phyloP scores from a whole-genome alignment of 2,797 vertebrate genomes.

The Hydrocynus forskahlii region DNA sequence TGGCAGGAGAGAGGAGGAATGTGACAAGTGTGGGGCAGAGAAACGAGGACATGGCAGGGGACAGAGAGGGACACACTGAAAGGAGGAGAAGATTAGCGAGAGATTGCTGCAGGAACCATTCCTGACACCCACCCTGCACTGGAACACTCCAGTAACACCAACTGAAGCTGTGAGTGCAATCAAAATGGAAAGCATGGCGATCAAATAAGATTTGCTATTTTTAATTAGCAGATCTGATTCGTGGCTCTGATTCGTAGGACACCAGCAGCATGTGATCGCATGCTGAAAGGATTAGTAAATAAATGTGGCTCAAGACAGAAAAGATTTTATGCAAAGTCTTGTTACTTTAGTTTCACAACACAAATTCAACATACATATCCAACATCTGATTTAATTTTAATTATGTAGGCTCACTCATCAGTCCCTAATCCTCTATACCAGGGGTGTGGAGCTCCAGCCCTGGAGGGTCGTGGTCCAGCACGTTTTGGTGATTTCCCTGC shows the following conservation, averaged over 20 bases:
- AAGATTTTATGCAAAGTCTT: neutral
- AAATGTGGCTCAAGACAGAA: neutral
- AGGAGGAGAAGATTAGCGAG: neutral
- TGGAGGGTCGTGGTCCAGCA: no score
- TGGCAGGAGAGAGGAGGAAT: neutral
- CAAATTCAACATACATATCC: no score
- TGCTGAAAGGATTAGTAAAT: no score
- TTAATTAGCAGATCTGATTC: neutral
- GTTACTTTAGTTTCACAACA: no score
- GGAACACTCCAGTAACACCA: neutral
- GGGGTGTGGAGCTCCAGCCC: no score
- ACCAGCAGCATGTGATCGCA: neutral
- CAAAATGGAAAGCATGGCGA: neutral
- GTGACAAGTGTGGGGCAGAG: neutral
- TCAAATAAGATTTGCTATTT: neutral
- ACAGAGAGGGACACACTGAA: neutral
- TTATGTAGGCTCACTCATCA: no score
- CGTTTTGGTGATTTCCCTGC: no score
- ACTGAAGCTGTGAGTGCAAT: neutral
- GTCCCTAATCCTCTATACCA: no score
- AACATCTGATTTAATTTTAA: no score
- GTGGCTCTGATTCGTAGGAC: neutral
- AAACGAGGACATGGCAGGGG: slow-evolving; percentile 19
- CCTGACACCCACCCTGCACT: neutral
- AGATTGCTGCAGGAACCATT: neutral